Base-by-base conservation (phyloP, 2,113 vertebrate genomes). In the Limnothrissa miodon region DNA sequence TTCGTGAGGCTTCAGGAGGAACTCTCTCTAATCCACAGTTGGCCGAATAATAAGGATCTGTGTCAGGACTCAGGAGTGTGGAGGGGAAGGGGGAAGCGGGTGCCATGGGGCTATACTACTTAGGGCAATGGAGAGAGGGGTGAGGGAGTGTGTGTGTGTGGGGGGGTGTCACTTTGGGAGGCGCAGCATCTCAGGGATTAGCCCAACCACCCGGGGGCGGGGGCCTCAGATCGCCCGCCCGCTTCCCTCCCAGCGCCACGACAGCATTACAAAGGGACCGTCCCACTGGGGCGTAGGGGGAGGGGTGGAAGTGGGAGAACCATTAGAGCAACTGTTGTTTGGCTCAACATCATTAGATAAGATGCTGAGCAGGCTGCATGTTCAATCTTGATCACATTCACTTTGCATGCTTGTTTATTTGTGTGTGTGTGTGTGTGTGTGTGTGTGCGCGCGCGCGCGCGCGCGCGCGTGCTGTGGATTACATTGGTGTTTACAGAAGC, bases 161-260 rank as follows among this genome's bases (percentile, higher is more conserved):
- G 86, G 87, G 89, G 90, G 88, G 79, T 84, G n/a, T 48, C 83
- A 80, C 87, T 86, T 80, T 53, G 79, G 70, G 88, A 88, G 84
- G 82, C 83, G 81, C 79, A 56, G 74, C 86, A 90, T 78, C 84
- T 84, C 74, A 0, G 85, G 87, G 93, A 92, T 92, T 92, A 92
- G 78, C 11, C 21, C 39, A 74, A 74, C 78, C 59, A 87, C 45
- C 80, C 21, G 7, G 51, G 19, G 51, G 23, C 23, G 51, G 51
- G 51, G 51, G 51, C 51, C 51, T 23, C 51, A 23, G 51, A 19
- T 19, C 21, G 21, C 51, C 48, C 42, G 42, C 42, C 46, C 10
- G 46, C 46, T 17, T 15, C 11, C 15, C 46, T 15, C 46, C 46
- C 46, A 15, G 46, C n/a, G n/a, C 46, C 11, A 21, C 51, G 4